These are phyloP conservation scores for Amblyjoppa proteus DNA, from an alignment of 2,888 invertebrate genomes.

Conservation along the genomic window DNA sequence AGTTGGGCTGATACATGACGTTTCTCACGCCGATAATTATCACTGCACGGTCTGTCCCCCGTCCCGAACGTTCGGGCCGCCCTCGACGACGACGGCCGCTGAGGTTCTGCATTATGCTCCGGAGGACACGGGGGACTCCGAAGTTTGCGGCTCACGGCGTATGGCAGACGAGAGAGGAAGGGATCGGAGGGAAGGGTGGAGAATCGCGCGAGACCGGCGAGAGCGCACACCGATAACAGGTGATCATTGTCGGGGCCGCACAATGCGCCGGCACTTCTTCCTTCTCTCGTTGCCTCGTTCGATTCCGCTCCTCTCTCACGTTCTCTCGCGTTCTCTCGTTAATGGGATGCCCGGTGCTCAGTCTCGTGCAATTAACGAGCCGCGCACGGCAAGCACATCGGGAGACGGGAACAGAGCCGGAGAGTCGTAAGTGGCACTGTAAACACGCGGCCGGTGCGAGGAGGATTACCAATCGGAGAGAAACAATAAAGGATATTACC, in stretches of 20 bases:
- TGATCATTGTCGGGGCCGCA: constrained; percentile 58
- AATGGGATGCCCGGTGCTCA: constrained; percentile 44
- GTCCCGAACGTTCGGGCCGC: constrained; percentile 1
- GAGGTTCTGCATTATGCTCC: constrained; percentile 6
- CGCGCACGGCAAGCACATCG: constrained; percentile 6
- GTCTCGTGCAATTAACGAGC: constrained; percentile 63
- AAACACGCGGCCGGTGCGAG: constrained; percentile 45
- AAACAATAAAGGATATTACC: constrained; percentile 20
- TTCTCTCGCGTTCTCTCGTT: constrained; percentile 46
- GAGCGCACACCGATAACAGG: constrained; percentile 49
- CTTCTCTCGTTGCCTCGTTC: constrained; percentile 18
- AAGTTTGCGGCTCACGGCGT: constrained; percentile 2
- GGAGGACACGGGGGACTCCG: background rate
- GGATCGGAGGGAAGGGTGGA: background rate
- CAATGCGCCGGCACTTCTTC: constrained; percentile 40
- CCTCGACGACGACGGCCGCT: constrained; percentile 1
- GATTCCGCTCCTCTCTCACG: constrained; percentile 22
- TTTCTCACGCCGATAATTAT: constrained; percentile 82
- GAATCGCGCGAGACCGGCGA: constrained; percentile 23
- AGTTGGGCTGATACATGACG: constrained; percentile 74
- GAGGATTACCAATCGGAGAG: constrained; percentile 21
- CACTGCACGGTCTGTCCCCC: constrained; percentile 64
- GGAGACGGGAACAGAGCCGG: background rate
- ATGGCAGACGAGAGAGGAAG: background rate
- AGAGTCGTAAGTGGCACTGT: constrained; percentile 58